Evolutionary conservation across 2,888 invertebrate species (phyloP).

Genomic region (Drosophila anceps): DNA sequence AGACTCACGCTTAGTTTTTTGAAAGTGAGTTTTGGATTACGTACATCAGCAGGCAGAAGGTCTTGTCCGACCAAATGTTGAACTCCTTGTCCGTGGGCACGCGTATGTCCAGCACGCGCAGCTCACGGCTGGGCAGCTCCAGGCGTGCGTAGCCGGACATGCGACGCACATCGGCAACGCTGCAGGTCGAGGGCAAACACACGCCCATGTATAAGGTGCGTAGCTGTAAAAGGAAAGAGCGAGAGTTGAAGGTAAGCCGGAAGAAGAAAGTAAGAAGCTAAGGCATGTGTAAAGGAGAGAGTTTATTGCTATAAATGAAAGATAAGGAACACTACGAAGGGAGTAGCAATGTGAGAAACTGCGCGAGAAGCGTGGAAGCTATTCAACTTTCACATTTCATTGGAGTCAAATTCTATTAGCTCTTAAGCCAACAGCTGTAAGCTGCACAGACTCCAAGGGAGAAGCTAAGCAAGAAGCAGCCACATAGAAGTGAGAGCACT

Average conservation of each 20-base stretch:
- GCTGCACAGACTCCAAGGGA: too few species aligned
- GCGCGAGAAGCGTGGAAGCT: too few species aligned
- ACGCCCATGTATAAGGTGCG: constrained; percentile 91
- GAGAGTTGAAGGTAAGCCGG: neutral
- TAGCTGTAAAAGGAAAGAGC: constrained; percentile 85
- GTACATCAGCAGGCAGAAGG: constrained; percentile 90
- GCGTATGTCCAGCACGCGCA: constrained; percentile 89
- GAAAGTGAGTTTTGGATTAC: constrained; percentile 74
- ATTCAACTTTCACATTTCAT: too few species aligned
- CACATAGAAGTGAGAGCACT: too few species aligned
- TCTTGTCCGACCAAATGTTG: constrained; percentile 88
- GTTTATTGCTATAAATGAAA: neutral
- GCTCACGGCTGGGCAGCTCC: constrained; percentile 85
- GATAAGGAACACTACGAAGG: too few species aligned
- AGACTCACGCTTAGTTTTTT: constrained; percentile 36
- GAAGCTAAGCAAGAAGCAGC: too few species aligned
- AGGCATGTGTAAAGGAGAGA: neutral
- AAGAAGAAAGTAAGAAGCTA: neutral
- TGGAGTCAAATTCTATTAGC: too few species aligned
- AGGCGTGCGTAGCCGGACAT: constrained; percentile 87
- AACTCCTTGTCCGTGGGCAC: constrained; percentile 89
- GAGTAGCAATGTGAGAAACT: too few species aligned
- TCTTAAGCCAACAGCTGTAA: too few species aligned
- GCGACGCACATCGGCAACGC: constrained; percentile 87
- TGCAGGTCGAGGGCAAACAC: constrained; percentile 91